Evolutionary conservation across 2,113 vertebrate genomes (phyloP).

Genomic region (Pantherophis guttatus): DNA sequence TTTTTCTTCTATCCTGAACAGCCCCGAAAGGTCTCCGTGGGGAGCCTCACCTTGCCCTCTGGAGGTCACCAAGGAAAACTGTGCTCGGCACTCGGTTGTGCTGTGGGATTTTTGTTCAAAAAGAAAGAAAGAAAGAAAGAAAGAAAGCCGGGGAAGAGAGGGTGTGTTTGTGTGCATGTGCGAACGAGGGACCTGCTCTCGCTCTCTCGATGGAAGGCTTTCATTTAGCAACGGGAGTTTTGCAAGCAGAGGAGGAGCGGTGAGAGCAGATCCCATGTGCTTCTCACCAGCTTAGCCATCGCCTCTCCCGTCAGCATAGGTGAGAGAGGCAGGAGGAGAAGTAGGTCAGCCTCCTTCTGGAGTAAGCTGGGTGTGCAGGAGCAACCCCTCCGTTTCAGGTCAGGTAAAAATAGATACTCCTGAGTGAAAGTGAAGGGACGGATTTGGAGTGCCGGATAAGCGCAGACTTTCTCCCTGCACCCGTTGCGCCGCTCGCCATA

Average conservation of each 20-base stretch:
- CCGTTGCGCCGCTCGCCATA: neutral
- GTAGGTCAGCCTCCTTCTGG: conserved; percentile 15
- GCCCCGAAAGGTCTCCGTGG: neutral
- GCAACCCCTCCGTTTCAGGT: neutral
- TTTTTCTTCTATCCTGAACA: neutral
- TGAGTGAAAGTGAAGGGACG: neutral
- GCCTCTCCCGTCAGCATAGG: neutral
- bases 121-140: too few species aligned
- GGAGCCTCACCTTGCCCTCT: neutral
- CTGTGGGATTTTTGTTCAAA: neutral
- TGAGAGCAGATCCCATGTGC: neutral
- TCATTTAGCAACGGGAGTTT: neutral
- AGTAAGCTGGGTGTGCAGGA: neutral
- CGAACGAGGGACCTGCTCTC: neutral
- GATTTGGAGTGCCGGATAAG: neutral
- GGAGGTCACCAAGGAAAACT: neutral
- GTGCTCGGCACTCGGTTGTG: neutral
- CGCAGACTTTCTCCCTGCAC: too few species aligned
- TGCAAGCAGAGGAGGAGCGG: neutral
- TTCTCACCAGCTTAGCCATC: neutral
- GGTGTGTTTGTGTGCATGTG: neutral
- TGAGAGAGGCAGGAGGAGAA: neutral
- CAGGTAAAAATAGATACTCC: conserved; percentile 25
- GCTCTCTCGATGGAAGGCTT: neutral
- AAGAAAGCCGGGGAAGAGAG: too few species aligned